Evolutionary conservation across 2,113 vertebrate genomes (phyloP).

Genomic region (Gymnocephalus cernua): DNA sequence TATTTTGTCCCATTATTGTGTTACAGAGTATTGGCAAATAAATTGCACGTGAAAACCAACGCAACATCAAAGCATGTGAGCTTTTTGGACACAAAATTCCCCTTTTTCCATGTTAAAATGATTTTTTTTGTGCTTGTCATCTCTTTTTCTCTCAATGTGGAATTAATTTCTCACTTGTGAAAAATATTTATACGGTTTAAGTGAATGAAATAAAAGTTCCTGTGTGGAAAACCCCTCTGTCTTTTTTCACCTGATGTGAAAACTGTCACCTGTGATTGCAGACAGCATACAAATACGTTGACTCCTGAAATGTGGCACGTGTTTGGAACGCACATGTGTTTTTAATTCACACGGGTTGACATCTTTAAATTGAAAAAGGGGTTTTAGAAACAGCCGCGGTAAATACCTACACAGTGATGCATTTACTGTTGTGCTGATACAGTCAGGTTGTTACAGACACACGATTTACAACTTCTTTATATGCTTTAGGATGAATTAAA

Average conservation of each 20-base stretch:
- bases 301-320: conserved; percentile 12
- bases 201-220: neutral
- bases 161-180: neutral
- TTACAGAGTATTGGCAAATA: conserved; percentile 8
- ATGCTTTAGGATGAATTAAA: conserved; percentile 39
- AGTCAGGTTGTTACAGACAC: neutral
- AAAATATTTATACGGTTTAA: neutral
- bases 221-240: neutral
- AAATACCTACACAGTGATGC: conserved; percentile 5
- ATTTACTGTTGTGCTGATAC: neutral
- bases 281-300: neutral
- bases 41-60: neutral
- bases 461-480: conserved; percentile 52
- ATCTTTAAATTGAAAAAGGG: neutral
- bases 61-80: conserved; percentile 8
- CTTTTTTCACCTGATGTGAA: neutral
- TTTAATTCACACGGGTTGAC: conserved; percentile 27
- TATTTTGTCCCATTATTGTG: neutral
- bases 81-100: neutral
- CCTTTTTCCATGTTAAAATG: neutral
- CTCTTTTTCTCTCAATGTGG: neutral
- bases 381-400: neutral
- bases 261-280: conserved; percentile 16
- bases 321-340: conserved; percentile 40
- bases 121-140: neutral